phyloP scores from a whole-genome alignment of 2,113 vertebrate species.

The Cryptotis parvus region DNA sequence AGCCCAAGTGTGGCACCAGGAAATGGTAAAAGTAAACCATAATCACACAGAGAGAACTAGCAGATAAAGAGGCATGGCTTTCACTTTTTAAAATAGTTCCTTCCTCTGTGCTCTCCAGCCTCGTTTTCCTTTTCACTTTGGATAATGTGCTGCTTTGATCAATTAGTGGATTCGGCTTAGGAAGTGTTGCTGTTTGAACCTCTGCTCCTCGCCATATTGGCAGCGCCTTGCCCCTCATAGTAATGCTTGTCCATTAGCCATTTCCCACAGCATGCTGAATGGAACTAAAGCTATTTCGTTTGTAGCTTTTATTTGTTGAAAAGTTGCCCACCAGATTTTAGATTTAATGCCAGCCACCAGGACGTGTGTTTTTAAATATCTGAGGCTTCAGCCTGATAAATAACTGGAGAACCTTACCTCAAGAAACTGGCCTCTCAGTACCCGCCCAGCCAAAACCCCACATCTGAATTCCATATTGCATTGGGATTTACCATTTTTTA shows the following conservation, averaged over 20 bases:
- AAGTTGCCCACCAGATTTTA: conserved; percentile 77
- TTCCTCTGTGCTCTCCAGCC: conserved; percentile 37
- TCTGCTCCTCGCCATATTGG: conserved; percentile 66
- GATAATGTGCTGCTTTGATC: conserved; percentile 70
- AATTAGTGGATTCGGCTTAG: conserved; percentile 70
- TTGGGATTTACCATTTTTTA: conserved; percentile 7
- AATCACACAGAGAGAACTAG: conserved; percentile 53
- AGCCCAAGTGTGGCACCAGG: conserved; percentile 33
- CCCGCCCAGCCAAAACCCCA: not conserved
- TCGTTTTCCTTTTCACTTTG: conserved; percentile 48
- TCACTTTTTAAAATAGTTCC: conserved; percentile 64
- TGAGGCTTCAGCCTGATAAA: conserved; percentile 45
- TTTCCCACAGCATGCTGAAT: conserved; percentile 77
- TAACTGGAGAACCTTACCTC: conserved; percentile 51
- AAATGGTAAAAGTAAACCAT: conserved; percentile 53
- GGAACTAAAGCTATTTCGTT: conserved; percentile 74
- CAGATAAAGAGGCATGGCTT: conserved; percentile 34
- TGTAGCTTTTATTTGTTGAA: conserved; percentile 83
- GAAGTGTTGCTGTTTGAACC: conserved; percentile 69
- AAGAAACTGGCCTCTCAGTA: not conserved
- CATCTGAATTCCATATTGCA: not conserved
- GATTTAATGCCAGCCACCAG: conserved; percentile 51
- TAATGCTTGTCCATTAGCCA: conserved; percentile 77
- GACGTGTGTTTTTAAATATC: conserved; percentile 76
- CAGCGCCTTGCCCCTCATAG: conserved; percentile 75